Evolutionary conservation across 2,113 vertebrate genomes (phyloP), one percentile per base, ranked within the genome.

Genomic region (Hirundichthys speculiger): DNA sequence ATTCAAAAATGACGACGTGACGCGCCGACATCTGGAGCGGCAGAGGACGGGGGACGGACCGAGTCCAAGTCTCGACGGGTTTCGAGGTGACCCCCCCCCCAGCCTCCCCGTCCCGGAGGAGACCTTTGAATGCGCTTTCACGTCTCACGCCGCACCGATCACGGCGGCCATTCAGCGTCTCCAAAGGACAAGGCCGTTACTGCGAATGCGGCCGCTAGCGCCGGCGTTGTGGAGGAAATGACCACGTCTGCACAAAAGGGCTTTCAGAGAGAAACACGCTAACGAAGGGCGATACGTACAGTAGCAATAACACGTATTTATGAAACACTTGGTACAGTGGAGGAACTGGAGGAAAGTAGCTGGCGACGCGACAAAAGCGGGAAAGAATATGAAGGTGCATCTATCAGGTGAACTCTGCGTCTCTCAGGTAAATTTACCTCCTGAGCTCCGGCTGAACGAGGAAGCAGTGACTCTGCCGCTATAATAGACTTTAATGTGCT

Each of bases 401-500:
- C 87, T 89, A 91, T 90, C 90, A 84, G 87, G 82, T 89, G 85
- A 91, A 89, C 82, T 75, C 85, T 81, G 74, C 88, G 76, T 77
- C 85, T 84, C 66, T 72, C 54, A 86, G 78, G 83, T 86, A 86
- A 81, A 87, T 84, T 80, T 80, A 64, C 85, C 82, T 82, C 83
- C 67, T 47, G 22, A 85, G 75, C 83, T 83, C 71, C 73, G 79
- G 78, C 73, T 88, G 73, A 90, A 90, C 85, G 64, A 68, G 73
- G 70, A 81, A 65, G 86, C 60, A 80, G 86, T 72, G 86, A 87
- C 86, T 87, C 85, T 70, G 84, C 52, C 24, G 75, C 74, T 78
- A 88, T 90, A 92, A 93, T 87, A 87, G 87, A 90, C 88, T 93
- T 90, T 89, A 86, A 90, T 91, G 77, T 88, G 86, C 68, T 88